Conservation (phyloP, 2,888 invertebrate genomes). For the Pyrgus malvae region DNA sequence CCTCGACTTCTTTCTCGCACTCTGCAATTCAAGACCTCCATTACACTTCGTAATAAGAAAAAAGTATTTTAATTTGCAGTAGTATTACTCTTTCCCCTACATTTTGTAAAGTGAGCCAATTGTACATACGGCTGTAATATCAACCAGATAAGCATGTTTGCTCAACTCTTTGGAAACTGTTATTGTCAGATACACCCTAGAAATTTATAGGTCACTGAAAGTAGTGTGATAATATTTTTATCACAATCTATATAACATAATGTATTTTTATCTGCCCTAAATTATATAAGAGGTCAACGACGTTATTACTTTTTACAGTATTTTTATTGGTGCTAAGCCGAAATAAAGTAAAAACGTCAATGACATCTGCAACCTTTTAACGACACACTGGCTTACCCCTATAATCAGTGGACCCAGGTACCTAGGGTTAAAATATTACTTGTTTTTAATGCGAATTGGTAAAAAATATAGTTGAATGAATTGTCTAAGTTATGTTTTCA, state of each 20-base stretch:
- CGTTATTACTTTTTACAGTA: too few relatives aligned
- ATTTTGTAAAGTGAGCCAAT: constrained; percentile 44
- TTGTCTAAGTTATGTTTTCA: too few relatives aligned
- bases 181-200: constrained; percentile 42
- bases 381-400: too few relatives aligned
- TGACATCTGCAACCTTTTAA: too few relatives aligned
- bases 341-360: too few relatives aligned
- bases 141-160: constrained; percentile 64
- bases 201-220: constrained; percentile 37
- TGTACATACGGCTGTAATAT: constrained; percentile 46
- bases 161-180: constrained; percentile 54
- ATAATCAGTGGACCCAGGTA: too few relatives aligned
- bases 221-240: constrained; percentile 13
- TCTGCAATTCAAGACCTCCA: constrained; percentile 65
- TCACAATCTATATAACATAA: neutral
- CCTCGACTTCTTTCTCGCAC: constrained; percentile 77
- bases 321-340: too few relatives aligned
- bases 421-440: too few relatives aligned
- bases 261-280: neutral
- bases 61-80: too few relatives aligned
- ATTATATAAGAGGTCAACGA: neutral
- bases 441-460: too few relatives aligned
- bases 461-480: too few relatives aligned
- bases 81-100: constrained; percentile 37
- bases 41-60: too few relatives aligned